Conservation (phyloP, 2,113 vertebrate species). For the Melanostigma gelatinosum region DNA sequence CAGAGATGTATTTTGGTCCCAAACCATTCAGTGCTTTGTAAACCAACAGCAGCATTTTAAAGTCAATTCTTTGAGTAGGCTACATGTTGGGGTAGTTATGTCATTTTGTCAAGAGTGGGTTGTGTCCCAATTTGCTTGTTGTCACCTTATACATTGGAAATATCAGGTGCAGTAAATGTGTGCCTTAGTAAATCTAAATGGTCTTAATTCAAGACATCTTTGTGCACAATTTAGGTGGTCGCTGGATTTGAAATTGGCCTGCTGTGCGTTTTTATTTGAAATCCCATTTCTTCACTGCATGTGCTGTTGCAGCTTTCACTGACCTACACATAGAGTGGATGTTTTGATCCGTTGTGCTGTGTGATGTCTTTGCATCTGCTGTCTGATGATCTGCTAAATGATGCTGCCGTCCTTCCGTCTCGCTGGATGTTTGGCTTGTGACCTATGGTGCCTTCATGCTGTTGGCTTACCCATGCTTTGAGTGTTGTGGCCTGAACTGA, state of each 20-base stretch:
- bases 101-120: background rate
- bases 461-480: background rate
- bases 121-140: background rate
- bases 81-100: background rate
- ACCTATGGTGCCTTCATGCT: background rate
- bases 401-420: background rate
- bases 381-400: background rate
- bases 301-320: background rate
- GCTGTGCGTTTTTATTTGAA: background rate
- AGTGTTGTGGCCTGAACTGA: background rate
- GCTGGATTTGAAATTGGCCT: background rate
- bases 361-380: background rate
- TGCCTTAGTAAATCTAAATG: no score
- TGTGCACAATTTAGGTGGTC: background rate
- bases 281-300: background rate
- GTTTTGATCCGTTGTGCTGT: background rate
- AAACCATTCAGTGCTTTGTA: no score
- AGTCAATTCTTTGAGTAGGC: no score
- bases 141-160: background rate
- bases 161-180: background rate
- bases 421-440: background rate
- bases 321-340: background rate
- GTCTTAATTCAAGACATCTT: background rate
- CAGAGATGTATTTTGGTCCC: no score
- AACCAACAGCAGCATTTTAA: no score